Evolutionary conservation across 2,888 invertebrate species (phyloP), one percentile per base, ranked within the genome.

Genomic region (Cataglyphis rosenhaueri): DNA sequence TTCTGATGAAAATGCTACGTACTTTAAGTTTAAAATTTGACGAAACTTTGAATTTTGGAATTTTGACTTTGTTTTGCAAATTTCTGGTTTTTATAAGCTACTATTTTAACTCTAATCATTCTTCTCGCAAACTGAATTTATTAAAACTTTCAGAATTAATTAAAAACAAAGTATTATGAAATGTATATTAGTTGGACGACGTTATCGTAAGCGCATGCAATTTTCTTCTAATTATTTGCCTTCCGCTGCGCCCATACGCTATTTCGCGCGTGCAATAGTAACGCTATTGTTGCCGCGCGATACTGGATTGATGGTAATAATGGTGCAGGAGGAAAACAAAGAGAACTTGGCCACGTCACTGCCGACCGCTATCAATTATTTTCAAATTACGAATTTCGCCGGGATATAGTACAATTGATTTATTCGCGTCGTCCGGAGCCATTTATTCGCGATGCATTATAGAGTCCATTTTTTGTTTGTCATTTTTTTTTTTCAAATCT

Each of bases 381-480:
- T 88, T 87, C 84, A 86, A 89, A 89, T 89, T 89, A 89, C 86
- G 88, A 88, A 88, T 85, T 89, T 88, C 84, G 74, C 74, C 81
- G 78, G 82, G 64, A 76, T 82, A 76, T 70, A 76, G 82, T 84
- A 81, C 81, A 84, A 88, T 88, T 87, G 86, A 89, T 88, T 86
- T 89, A 89, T 89, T 84, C 83, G 57, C 74, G 81, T 82, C 83
- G 82, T 76, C 75, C 81, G 61, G 66, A 55, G 76, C 84, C 75
- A 84, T 81, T 82, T 83, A 84, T 82, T 79, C 68, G 75, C 57
- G 76, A 76, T 62, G 65, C 32, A 71, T 44, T 71, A 59, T 68
- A 59, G 21, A 25, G 18, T 35, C 8, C 35, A 71, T 78, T 78
- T 71, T 70, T 70, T 12, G 25, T n/a, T 62, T 59, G 35, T 21